Evolutionary conservation across 2,113 vertebrate genomes (phyloP).

Genomic region (Myodes glareolus): DNA sequence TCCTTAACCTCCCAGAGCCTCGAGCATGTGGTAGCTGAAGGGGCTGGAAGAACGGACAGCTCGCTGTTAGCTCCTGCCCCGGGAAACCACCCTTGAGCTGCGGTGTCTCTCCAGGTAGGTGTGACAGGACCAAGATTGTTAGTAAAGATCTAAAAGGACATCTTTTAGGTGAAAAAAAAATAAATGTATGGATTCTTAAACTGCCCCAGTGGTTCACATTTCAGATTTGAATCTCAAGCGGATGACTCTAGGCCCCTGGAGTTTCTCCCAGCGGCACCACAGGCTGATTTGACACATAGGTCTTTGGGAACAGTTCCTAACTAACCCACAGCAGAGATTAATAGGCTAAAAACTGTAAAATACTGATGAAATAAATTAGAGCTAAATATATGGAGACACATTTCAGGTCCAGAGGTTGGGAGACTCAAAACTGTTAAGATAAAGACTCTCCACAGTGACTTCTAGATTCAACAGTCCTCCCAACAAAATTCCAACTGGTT

Average conservation of each 20-base stretch:
- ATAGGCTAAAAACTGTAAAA: neutral
- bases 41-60: no score
- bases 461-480: neutral
- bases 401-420: neutral
- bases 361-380: neutral
- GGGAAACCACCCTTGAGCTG: neutral
- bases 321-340: neutral
- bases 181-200: neutral
- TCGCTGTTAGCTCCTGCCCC: neutral
- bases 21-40: neutral
- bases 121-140: neutral
- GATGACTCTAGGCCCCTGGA: neutral
- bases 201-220: neutral
- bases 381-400: neutral
- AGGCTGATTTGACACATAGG: neutral
- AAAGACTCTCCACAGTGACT: neutral
- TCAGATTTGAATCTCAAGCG: neutral
- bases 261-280: neutral
- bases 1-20: neutral
- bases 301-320: neutral
- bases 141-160: neutral
- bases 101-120: neutral
- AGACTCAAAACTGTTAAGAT: neutral
- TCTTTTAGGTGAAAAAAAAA: constrained; percentile 33
- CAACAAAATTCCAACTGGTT: neutral